A percentile compares a stretch with the other conserved stretches of the same genome.
Conservation (phyloP, 2,113 vertebrate genomes). For the Excalfactoria chinensis region DNA sequence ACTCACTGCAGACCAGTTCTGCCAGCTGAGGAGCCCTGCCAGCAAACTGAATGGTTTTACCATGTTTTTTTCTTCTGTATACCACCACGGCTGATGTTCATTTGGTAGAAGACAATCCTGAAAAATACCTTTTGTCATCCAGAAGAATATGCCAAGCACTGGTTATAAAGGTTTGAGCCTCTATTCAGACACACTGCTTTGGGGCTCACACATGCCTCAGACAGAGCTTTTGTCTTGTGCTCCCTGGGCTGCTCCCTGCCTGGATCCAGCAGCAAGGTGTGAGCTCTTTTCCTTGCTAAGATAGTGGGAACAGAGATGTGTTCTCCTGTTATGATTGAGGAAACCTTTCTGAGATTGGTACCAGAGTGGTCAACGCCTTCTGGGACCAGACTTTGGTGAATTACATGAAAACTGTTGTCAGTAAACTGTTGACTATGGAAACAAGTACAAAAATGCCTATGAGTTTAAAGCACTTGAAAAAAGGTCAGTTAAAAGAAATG, state of each 20-base stretch:
- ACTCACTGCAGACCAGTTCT: background rate
- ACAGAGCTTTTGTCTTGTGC: background rate
- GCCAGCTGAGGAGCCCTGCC: background rate
- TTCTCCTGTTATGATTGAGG: background rate
- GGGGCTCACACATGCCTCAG: background rate
- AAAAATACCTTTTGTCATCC: background rate
- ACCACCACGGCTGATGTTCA: background rate
- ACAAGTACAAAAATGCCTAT: background rate
- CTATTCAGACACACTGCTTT: background rate
- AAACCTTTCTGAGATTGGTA: background rate
- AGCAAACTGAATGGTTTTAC: background rate
- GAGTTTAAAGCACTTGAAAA: conserved; percentile 53
- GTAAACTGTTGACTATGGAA: background rate
- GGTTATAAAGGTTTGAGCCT: background rate
- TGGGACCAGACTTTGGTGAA: background rate
- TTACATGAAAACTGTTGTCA: background rate
- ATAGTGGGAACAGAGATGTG: accelerated
- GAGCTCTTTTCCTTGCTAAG: background rate
- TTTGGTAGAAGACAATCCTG: background rate
- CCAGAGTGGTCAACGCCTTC: background rate
- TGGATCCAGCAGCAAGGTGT: background rate
- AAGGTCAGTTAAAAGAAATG: background rate
- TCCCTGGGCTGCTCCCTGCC: background rate
- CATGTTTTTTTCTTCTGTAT: background rate
- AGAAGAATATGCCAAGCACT: background rate